Base-by-base conservation (phyloP, 2,797 vertebrate genomes). In the Typhlichthys subterraneus region DNA sequence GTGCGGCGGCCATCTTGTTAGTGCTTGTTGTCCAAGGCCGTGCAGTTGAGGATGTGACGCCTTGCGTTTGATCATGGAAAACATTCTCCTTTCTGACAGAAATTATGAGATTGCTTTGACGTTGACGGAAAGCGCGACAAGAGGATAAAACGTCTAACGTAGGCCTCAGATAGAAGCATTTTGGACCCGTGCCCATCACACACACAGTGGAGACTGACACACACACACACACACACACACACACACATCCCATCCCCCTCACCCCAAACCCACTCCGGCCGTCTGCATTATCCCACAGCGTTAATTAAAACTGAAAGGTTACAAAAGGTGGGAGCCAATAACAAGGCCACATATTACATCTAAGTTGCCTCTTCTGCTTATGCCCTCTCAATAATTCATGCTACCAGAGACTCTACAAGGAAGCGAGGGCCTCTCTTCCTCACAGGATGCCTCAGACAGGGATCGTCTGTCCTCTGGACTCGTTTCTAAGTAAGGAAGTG, bases 241-340 rank as follows among this genome's bases (percentile, higher is more conserved):
- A 29, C 23, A 29, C 23, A 29, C 23, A 29, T n/a, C n/a, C n/a
- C 62, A 66, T 65, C 54, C 69, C 48, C 46, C 9, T 57, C 55
- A 57, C 53, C 13, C 9, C 13, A 29, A 13, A 12, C 53, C 15
- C 23, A 45, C 57, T 33, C 42, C 55, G 2, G 6, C 71, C 65
- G 47, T 59, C 53, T 49, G n/a, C 63, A 52, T 70, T 55, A 64
- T 79, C 72, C 79, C 70, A 66, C 68, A 79, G 79, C 76, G 85
- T 92, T 91, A 93, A 94, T 94, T 93, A 93, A 88, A 91, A 65
- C 86, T 88, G 90, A 94, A 90, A 89, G 80, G 86, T 91, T 92
- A 90, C 89, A 90, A 91, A 93, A 93, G 87, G 85, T 91, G 90
- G 90, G 87, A 88, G 83, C 79, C 91, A 90, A 85, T 90, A 93